phyloP scores from a whole-genome alignment of 2,888 invertebrate genomes.

The Frankliniella intonsa region DNA sequence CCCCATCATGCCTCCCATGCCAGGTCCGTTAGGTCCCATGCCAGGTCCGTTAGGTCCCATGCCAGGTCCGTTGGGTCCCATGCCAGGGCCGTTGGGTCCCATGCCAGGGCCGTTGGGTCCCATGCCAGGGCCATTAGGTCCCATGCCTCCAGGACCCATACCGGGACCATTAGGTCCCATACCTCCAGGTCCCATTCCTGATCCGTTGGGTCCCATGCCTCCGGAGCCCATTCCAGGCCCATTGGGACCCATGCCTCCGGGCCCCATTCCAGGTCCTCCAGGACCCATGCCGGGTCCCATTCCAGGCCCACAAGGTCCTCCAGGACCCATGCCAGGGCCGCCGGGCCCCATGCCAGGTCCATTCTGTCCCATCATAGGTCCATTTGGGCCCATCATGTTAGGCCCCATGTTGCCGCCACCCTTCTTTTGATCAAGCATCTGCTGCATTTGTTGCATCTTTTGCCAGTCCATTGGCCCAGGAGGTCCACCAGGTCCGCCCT shows the following conservation, averaged over 20 bases:
- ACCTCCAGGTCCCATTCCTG: constrained; percentile 40
- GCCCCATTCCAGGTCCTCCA: constrained; percentile 43
- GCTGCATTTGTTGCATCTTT: constrained; percentile 2
- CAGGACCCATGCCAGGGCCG: constrained; percentile 40
- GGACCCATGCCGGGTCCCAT: constrained; percentile 41
- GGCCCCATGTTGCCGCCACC: background rate
- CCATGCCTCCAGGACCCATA: constrained; percentile 45
- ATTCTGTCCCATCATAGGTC: constrained; percentile 45
- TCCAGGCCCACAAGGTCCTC: constrained; percentile 42
- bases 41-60: constrained; percentile 32
- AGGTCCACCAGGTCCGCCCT: constrained; percentile 37
- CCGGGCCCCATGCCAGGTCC: constrained; percentile 47
- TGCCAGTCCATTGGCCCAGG: constrained; percentile 30
- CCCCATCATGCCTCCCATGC: constrained; percentile 43
- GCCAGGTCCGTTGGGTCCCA: constrained; percentile 42
- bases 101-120: constrained; percentile 30
- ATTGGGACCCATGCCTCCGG: constrained; percentile 44
- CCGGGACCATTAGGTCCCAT: constrained; percentile 44
- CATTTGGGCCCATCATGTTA: constrained; percentile 8
- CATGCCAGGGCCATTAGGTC: constrained; percentile 43
- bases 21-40: constrained; percentile 33
- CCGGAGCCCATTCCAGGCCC: constrained; percentile 38
- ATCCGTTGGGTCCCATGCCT: constrained; percentile 39
- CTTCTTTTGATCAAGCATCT: background rate
- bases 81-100: constrained; percentile 16